Conservation (phyloP, 2,888 invertebrate species). For the Agonopterix arenella region DNA sequence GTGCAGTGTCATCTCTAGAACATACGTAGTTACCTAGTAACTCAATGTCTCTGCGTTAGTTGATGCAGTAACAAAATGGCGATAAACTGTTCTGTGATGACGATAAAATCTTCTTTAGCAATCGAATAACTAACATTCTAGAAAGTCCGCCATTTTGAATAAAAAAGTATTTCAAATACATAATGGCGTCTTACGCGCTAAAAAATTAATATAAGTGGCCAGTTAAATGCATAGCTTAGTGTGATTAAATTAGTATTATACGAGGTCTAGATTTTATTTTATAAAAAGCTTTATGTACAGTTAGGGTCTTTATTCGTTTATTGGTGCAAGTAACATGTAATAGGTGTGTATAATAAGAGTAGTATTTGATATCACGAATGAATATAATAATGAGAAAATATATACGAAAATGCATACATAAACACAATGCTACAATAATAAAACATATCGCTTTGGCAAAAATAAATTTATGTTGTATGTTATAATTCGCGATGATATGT, state of each 20-base stretch:
- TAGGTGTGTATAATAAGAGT: slow-evolving; percentile 66
- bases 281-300: slow-evolving; percentile 72
- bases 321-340: slow-evolving; percentile 52
- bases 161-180: slow-evolving; percentile 22
- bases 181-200: slow-evolving; percentile 46
- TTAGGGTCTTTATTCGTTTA: slow-evolving; percentile 61
- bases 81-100: slow-evolving; percentile 58
- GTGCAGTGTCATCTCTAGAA: no score
- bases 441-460: slow-evolving; percentile 73
- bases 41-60: slow-evolving; percentile 5
- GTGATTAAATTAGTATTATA: slow-evolving; percentile 52
- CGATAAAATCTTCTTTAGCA: slow-evolving; percentile 40
- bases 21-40: no score
- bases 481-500: slow-evolving; percentile 35
- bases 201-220: slow-evolving; percentile 42
- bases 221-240: slow-evolving; percentile 64
- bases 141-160: slow-evolving; percentile 47
- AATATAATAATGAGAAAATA: slow-evolving; percentile 41
- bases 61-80: slow-evolving; percentile 35
- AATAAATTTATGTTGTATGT: slow-evolving; percentile 34
- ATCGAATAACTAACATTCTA: slow-evolving; percentile 27
- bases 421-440: slow-evolving; percentile 69
- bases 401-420: slow-evolving; percentile 48
- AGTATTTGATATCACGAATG: slow-evolving; percentile 71
- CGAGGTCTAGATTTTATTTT: slow-evolving; percentile 68